Conservation (phyloP, 2,797 vertebrate genomes). For the Silurus aristotelis region DNA sequence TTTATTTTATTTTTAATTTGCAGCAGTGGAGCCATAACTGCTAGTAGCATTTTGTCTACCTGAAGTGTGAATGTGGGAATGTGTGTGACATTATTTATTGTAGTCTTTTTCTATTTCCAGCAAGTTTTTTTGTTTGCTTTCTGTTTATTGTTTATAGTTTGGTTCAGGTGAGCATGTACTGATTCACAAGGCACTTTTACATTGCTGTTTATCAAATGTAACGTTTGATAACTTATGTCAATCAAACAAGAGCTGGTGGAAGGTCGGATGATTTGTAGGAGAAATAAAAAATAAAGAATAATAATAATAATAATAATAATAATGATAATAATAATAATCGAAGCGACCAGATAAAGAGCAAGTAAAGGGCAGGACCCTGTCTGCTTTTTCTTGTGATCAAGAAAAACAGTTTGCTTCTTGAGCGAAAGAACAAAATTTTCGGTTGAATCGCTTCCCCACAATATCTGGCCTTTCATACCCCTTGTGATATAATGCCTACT, state of each 20-base stretch:
- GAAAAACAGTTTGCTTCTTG: not conserved
- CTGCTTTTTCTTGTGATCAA: conserved; percentile 4
- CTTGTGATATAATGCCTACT: conserved; percentile 52
- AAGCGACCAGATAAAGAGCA: conserved; percentile 4
- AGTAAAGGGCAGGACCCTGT: conserved; percentile 43
- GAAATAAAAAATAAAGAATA: too few relatives aligned
- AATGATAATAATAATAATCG: not conserved
- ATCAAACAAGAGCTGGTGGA: conserved; percentile 49
- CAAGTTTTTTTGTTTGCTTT: conserved; percentile 37
- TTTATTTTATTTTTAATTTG: not conserved
- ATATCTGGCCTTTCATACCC: conserved; percentile 45
- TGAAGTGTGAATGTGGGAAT: conserved; percentile 49
- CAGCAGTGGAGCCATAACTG: conserved; percentile 37
- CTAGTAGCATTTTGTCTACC: conserved; percentile 53
- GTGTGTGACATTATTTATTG: conserved; percentile 43
- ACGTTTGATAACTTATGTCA: conserved; percentile 44
- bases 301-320: too few relatives aligned
- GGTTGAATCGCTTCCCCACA: not conserved
- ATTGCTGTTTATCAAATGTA: conserved; percentile 52
- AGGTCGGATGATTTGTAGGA: conserved; percentile 41
- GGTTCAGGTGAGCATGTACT: conserved; percentile 53
- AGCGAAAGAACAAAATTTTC: not conserved
- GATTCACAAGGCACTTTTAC: conserved; percentile 62
- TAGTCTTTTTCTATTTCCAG: conserved; percentile 15
- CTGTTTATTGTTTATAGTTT: conserved; percentile 37